These are phyloP conservation scores for Teinopalpus imperialis DNA, from an alignment of 2,888 invertebrate species.

Conservation along the genomic window DNA sequence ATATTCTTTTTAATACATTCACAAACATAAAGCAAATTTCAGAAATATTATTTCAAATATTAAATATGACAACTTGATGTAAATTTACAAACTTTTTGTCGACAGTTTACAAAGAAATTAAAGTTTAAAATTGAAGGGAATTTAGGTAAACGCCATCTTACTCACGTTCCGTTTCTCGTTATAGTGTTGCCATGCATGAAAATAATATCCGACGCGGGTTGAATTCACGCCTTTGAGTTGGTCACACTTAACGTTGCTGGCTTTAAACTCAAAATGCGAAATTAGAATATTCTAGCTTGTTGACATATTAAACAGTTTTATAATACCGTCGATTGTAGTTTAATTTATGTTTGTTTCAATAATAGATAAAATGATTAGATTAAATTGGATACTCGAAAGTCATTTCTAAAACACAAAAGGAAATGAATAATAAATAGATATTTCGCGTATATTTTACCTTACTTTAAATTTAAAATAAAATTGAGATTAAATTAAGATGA, in stretches of 20 bases:
- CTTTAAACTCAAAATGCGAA: conserved; percentile 21
- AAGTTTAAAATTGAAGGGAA: conserved; percentile 23
- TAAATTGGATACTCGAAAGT: too few relatives aligned
- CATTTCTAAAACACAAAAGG: too few relatives aligned
- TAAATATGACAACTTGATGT: conserved; percentile 1
- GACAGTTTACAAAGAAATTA: conserved; percentile 11
- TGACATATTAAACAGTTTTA: conserved; percentile 23
- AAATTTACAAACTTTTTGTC: conserved; percentile 17
- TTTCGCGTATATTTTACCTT: too few relatives aligned
- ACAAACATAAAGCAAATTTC: background rate
- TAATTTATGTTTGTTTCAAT: conserved; percentile 3
- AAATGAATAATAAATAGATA: too few relatives aligned
- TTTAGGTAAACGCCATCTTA: conserved; percentile 21
- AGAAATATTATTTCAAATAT: conserved; percentile 6
- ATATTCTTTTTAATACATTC: too few relatives aligned
- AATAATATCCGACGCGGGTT: conserved; percentile 67
- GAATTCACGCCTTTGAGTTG: conserved; percentile 63
- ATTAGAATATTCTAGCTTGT: conserved; percentile 19
- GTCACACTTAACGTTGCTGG: conserved; percentile 36
- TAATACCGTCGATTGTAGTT: background rate
- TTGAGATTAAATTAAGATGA: too few relatives aligned
- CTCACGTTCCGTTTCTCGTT: conserved; percentile 52
- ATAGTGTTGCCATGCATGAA: conserved; percentile 69
- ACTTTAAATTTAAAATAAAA: too few relatives aligned
- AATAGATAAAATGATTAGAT: background rate